Evolutionary conservation across 2,888 invertebrate genomes (phyloP).

Genomic region (Cantharis nigra): DNA sequence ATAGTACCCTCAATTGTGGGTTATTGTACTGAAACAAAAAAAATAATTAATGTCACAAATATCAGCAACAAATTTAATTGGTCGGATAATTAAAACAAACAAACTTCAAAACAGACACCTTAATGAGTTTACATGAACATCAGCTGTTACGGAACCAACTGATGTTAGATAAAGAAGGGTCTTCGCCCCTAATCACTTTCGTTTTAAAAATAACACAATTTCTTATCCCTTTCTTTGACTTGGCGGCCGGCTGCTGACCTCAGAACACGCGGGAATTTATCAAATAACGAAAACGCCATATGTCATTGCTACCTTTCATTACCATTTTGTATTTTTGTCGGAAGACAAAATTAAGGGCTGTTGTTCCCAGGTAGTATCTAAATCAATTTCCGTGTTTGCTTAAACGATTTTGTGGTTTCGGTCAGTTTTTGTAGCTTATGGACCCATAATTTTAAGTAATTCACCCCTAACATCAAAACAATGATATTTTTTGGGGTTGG

Average conservation of each 20-base stretch:
- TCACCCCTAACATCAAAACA: neutral
- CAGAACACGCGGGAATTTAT: constrained; percentile 21
- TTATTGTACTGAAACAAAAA: constrained; percentile 45
- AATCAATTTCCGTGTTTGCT: constrained; percentile 13
- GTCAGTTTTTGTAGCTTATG: neutral
- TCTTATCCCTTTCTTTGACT: constrained; percentile 31
- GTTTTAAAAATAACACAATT: constrained; percentile 9
- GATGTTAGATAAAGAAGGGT: constrained; percentile 33
- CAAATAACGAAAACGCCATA: constrained; percentile 34
- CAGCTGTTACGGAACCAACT: constrained; percentile 31
- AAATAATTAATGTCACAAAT: neutral
- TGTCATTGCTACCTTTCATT: constrained; percentile 31
- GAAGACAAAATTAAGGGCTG: constrained; percentile 23
- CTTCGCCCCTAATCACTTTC: constrained; percentile 29
- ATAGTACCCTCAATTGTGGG: constrained; percentile 55
- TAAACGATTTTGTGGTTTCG: constrained; percentile 20
- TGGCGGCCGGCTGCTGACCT: constrained; percentile 19
- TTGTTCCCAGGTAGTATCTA: constrained; percentile 3
- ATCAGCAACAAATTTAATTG: neutral
- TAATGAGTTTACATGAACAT: constrained; percentile 18
- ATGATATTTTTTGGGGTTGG: neutral
- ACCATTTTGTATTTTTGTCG: neutral
- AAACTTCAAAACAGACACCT: constrained; percentile 12
- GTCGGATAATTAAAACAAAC: neutral
- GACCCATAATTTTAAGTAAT: neutral